Conservation (phyloP, 2,113 vertebrate species). For the Amblyopsis rosae region DNA sequence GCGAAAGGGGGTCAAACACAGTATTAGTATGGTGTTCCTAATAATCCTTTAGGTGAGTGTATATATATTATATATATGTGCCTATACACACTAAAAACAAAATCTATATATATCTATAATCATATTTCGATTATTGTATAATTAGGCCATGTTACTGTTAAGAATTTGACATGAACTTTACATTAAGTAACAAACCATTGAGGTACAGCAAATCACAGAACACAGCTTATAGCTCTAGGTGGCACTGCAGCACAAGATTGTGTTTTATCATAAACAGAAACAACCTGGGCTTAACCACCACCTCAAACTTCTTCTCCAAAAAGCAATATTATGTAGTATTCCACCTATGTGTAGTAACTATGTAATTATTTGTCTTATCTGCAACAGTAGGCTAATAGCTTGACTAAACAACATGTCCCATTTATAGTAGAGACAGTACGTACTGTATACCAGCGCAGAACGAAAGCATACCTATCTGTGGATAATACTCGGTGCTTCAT, state of each 20-base stretch:
- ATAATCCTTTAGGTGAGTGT: too few species aligned
- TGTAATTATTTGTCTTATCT: conserved; percentile 13
- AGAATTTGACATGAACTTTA: too few species aligned
- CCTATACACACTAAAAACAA: too few species aligned
- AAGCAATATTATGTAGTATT: not conserved
- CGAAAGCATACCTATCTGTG: conserved; percentile 48
- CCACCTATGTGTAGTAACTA: conserved; percentile 8
- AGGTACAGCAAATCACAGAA: too few species aligned
- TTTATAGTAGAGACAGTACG: conserved; percentile 27
- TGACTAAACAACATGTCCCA: conserved; percentile 32
- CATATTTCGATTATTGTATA: too few species aligned
- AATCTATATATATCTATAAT: too few species aligned
- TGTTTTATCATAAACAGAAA: conserved; percentile 11
- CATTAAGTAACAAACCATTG: too few species aligned
- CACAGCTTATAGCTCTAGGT: conserved; percentile 36
- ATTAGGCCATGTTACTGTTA: too few species aligned
- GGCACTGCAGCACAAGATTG: conserved; percentile 54
- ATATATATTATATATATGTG: too few species aligned
- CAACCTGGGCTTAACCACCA: not conserved
- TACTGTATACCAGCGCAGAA: conserved; percentile 49
- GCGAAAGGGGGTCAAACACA: too few species aligned
- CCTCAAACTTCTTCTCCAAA: not conserved
- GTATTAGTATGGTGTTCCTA: too few species aligned
- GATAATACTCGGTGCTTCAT: conserved; percentile 67
- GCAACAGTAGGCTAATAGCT: conserved; percentile 38